These are phyloP conservation scores for Salvator merianae DNA, from an alignment of 2,113 vertebrate genomes.

Conservation along the genomic window DNA sequence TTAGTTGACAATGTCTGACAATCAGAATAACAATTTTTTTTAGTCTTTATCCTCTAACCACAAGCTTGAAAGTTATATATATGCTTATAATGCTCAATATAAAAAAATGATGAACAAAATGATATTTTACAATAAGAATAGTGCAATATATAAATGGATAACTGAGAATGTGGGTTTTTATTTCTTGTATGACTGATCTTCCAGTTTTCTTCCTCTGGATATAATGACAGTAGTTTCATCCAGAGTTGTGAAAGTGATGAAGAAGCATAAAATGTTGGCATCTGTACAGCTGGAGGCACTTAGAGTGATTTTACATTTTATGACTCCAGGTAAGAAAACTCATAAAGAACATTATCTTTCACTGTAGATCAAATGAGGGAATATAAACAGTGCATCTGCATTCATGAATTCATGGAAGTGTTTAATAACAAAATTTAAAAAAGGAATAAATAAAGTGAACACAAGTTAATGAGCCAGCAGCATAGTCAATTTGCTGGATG, in stretches of 20 bases:
- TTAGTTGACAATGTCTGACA: no score
- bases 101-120: no score
- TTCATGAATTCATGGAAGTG: not conserved
- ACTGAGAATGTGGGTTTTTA: conserved; percentile 18
- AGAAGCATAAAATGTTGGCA: conserved; percentile 78
- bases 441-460: not conserved
- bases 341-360: not conserved
- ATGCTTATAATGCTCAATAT: no score
- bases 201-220: conserved; percentile 84
- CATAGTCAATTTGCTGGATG: not conserved
- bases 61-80: no score
- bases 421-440: not conserved
- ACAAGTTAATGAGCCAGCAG: not conserved
- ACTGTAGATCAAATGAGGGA: not conserved
- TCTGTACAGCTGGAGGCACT: conserved; percentile 89
- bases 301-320: conserved; percentile 84
- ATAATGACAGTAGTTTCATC: conserved; percentile 80
- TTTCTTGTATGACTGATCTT: conserved; percentile 33
- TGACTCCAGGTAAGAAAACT: conserved; percentile 78
- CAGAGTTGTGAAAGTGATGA: conserved; percentile 85
- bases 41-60: no score
- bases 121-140: not conserved
- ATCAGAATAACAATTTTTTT: no score
- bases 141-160: not conserved
- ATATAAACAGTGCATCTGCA: not conserved